Conservation (phyloP, 2,888 invertebrate species). For the Tethea ocularis region DNA sequence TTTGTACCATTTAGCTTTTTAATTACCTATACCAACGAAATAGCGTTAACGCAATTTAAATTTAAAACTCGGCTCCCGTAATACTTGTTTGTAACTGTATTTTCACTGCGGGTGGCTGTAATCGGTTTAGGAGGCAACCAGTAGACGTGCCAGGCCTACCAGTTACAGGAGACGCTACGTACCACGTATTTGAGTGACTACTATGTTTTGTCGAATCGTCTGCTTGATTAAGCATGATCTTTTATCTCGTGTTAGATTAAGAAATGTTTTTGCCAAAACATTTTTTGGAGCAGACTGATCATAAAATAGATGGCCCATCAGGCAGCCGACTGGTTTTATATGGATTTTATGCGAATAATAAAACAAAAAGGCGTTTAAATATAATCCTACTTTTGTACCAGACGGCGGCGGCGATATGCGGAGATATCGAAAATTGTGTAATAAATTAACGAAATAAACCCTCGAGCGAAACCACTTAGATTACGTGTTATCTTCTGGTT, state of each 20-base stretch:
- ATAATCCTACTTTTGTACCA: not conserved
- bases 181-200: slow-evolving; percentile 16
- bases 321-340: not conserved
- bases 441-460: not conserved
- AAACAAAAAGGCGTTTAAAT: not conserved
- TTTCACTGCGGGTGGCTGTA: slow-evolving; percentile 54
- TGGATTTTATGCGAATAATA: not conserved
- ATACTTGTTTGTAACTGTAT: slow-evolving; percentile 59
- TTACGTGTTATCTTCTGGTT: not conserved
- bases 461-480: not conserved
- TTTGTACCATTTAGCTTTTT: not conserved
- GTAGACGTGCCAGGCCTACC: slow-evolving; percentile 59
- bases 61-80: slow-evolving; percentile 31
- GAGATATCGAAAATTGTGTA: not conserved
- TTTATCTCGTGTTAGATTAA: not conserved
- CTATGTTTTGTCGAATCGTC: not conserved
- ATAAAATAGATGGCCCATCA: not conserved
- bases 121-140: slow-evolving; percentile 60
- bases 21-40: slow-evolving; percentile 14
- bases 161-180: slow-evolving; percentile 23
- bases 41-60: slow-evolving; percentile 21
- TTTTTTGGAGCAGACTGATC: not conserved
- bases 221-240: slow-evolving; percentile 2
- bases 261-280: not conserved
- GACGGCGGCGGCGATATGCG: not conserved